Base-by-base conservation (phyloP, 2,888 invertebrate species). In the Lepidocyrtoides sp. region DNA sequence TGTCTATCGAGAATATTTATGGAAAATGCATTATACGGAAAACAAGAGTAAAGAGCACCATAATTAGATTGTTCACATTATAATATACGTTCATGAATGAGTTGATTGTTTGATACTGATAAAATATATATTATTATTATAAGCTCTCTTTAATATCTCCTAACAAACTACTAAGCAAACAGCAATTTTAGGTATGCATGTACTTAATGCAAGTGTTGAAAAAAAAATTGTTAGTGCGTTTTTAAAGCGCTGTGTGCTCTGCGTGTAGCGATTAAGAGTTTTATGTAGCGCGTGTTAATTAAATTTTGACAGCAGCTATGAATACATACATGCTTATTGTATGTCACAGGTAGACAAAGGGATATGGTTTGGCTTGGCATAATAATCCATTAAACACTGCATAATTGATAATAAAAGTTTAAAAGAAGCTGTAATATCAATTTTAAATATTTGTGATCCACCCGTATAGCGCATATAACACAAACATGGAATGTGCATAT, bases 71-170 rank as follows among this genome's bases (percentile, higher is more conserved):
- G 23, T 75, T 48, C 66, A 36, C 36, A 12, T 1, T 23, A 72
- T 72, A 26, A 41, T 69, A 69, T 17, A 23, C 48, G 75, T 48
- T 75, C 48, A 23, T 75, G 75, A 75, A 75, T 75, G 48, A 48
- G 75, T 36, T 69, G 69, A 75, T 75, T 75, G 75, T 48, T 75
- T 48, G 48, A 75, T 75, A 75, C 48, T 75, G 75, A 72, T 72
- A 23, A 14, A 20, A 44, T 44, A 36, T 60, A 23, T n/a, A n/a
- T 48, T 48, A 48, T 48, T n/a, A n/a, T n/a, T n/a, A n/a, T 69
- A 75, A 75, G 75, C 75, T 75, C 75, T 75, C 23, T 26, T 48
- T 48, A 12, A 26, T 20, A 48, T 44, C 20, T 12, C 23, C 10
- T 66, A 32, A 44, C 12, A 44, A 48, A 48, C 75, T 75, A 75